Evolutionary conservation across 1,140 invertebrate species (phyloP).

Genomic region (Venustaconcha ellipsiformis): DNA sequence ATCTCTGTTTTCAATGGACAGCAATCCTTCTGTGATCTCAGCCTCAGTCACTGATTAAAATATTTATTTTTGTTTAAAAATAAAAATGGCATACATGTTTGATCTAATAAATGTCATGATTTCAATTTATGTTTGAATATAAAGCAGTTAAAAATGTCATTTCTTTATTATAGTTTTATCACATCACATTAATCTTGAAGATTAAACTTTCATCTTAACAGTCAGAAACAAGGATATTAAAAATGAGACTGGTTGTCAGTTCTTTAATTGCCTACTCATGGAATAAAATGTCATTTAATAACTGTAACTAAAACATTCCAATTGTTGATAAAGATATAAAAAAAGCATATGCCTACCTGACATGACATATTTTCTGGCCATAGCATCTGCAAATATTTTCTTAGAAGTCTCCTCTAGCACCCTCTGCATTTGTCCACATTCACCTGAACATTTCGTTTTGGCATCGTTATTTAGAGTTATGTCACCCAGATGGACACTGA

Average conservation of each 20-base stretch:
- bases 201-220: not conserved
- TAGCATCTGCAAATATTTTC: conserved; percentile 27
- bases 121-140: not conserved
- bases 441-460: conserved; percentile 34
- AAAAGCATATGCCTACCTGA: conserved; percentile 31
- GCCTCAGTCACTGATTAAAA: conserved; percentile 44
- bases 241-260: too few species aligned
- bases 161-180: not conserved
- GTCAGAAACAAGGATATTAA: not conserved
- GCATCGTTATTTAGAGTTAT: conserved; percentile 25
- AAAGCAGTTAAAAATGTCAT: not conserved
- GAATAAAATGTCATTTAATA: not conserved
- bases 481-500: conserved; percentile 55
- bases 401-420: conserved; percentile 33
- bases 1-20: conserved; percentile 1
- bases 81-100: too few species aligned
- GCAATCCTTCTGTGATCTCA: conserved; percentile 33
- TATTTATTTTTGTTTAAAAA: too few species aligned
- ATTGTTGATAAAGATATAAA: not conserved
- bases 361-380: conserved; percentile 37
- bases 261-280: too few species aligned
- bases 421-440: conserved; percentile 35
- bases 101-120: not conserved
- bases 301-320: not conserved
- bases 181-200: not conserved